Base-by-base conservation (phyloP, 1,140 invertebrate genomes). In the Drosophila nasuta region DNA sequence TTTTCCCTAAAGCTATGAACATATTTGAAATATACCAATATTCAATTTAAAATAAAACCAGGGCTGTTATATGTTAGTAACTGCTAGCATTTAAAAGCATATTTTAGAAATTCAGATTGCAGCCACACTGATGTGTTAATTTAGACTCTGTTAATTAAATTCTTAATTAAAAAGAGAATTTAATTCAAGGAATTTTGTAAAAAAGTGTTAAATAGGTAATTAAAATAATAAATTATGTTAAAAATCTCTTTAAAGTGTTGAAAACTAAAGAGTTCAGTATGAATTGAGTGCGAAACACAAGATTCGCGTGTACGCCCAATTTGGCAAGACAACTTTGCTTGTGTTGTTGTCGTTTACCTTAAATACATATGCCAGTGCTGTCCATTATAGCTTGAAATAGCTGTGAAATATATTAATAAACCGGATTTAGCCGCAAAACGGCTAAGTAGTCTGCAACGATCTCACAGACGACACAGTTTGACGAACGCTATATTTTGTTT, bases 401-500 rank as follows among this genome's bases (percentile, higher is more conserved):
- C 43, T 35, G 13, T 4, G 33, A 54, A 48, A 57, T 25, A 41
- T 13, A 17, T 20, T 35, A 48, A 56, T 30, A 43, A 83, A 77
- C 74, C 81, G 77, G 81, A 83, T 77, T 64, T 62, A 65, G 74
- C 69, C 3, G 1, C 2, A 67, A 80, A 52, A 17, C 4, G 46
- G 73, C 69, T 45, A 41, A 48, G 17, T n/a, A 15, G 33, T 1
- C 79, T 70, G 10, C 70, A 62, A 48, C 46, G 11, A 51, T 33
- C 66, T 52, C 4, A 28, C 59, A 56, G 17, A 67, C 62, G 68
- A 63, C 64, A 80, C 77, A 80, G 62, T 76, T 73, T 83, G 80
- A 60, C 46, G 30, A 60, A 56, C 41, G 30, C 46, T 66, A 59
- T 72, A 59, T 72, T 76, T 76, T 76, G 74, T 82, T 86, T 82